Percentiles rank a stretch among this genome's conserved stretches.
Conservation (phyloP, 2,113 vertebrate species). For the Brienomyrus brachyistius region DNA sequence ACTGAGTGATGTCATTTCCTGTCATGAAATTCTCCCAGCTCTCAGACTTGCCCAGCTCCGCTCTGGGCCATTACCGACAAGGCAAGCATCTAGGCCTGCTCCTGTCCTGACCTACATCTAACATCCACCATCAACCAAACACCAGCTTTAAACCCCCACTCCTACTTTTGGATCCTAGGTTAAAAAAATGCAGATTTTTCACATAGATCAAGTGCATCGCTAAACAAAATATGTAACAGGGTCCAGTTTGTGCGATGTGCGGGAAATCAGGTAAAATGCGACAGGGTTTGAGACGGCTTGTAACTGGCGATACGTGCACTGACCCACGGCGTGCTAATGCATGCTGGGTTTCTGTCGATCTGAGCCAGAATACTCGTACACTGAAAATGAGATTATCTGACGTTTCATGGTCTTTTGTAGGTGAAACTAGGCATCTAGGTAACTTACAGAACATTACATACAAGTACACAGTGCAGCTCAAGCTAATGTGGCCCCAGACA, state of each 20-base stretch:
- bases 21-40: slow-evolving; percentile 47
- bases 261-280: neutral
- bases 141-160: neutral
- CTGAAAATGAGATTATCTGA: slow-evolving; percentile 26
- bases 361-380: neutral
- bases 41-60: slow-evolving; percentile 40
- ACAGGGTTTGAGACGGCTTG: neutral
- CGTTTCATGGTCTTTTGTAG: slow-evolving; percentile 51
- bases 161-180: neutral
- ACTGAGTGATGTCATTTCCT: slow-evolving; percentile 53
- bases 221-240: neutral
- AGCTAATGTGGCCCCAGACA: neutral
- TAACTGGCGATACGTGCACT: neutral
- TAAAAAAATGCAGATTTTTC: neutral
- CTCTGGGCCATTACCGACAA: slow-evolving; percentile 45
- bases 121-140: slow-evolving; percentile 10
- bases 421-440: slow-evolving; percentile 36
- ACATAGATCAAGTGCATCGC: neutral
- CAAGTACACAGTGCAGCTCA: neutral
- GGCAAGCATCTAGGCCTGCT: slow-evolving; percentile 19
- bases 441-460: slow-evolving; percentile 40
- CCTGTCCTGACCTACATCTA: slow-evolving; percentile 22
- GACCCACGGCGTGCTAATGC: neutral
- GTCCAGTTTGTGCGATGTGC: neutral
- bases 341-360: neutral